A percentile compares a stretch with the other conserved stretches of the same genome.
These are phyloP conservation scores for Coptodon rendalli DNA, from an alignment of 2,113 vertebrate species.

Conservation along the genomic window DNA sequence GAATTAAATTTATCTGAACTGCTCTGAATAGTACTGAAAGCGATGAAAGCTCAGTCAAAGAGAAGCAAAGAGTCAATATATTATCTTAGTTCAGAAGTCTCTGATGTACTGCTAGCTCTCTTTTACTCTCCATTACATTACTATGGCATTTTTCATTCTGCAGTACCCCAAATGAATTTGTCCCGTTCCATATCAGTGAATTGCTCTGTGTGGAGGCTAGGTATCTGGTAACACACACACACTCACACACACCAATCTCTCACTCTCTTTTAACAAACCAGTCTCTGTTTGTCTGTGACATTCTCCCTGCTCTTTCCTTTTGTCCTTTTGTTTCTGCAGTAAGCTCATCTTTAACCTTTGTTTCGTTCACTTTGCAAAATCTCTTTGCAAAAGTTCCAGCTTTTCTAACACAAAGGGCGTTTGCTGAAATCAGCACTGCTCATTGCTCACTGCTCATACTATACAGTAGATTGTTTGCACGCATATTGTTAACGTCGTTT, in stretches of 20 bases:
- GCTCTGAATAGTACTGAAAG: slow-evolving; percentile 5
- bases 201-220: not conserved
- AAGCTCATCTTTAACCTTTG: slow-evolving; percentile 45
- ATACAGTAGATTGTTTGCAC: not conserved
- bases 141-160: slow-evolving; percentile 3
- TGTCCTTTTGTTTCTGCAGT: not conserved
- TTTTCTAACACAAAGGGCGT: not conserved
- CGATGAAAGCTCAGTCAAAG: not conserved
- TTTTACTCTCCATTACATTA: not conserved
- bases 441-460: not conserved
- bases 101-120: not conserved
- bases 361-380: slow-evolving; percentile 28
- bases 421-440: not conserved
- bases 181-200: slow-evolving; percentile 3
- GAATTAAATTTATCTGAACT: slow-evolving; percentile 9
- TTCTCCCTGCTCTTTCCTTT: not conserved
- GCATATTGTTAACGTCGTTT: not conserved
- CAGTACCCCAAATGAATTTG: slow-evolving; percentile 11
- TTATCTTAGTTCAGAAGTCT: slow-evolving; percentile 26
- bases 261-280: not conserved
- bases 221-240: not conserved
- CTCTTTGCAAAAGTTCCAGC: slow-evolving; percentile 25
- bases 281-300: not conserved
- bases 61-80: slow-evolving; percentile 14
- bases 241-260: not conserved